Conservation (phyloP, 2,797 vertebrate genomes). For the Coreius guichenoti region DNA sequence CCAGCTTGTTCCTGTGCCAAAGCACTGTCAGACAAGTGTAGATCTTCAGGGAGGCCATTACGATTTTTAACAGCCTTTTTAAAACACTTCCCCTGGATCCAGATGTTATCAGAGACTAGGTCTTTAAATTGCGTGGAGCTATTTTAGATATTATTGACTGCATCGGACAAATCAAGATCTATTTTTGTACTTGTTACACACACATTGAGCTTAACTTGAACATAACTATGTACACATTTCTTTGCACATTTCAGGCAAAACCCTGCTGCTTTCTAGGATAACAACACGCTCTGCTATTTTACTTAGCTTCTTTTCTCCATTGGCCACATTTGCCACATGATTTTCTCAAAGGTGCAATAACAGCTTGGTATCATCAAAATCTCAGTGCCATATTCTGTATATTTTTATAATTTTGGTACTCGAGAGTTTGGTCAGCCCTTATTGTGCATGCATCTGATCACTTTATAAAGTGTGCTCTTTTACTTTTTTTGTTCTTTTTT, state of each 20-base stretch:
- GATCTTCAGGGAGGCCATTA: conserved; percentile 32
- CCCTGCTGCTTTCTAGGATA: conserved; percentile 13
- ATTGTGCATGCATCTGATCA: conserved; percentile 8
- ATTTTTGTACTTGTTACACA: conserved; percentile 42
- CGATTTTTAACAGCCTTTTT: conserved; percentile 29
- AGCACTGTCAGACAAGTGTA: neutral
- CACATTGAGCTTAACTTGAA: conserved; percentile 28
- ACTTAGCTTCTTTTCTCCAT: neutral
- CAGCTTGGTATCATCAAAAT: conserved; percentile 19
- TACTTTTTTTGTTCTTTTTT: no score
- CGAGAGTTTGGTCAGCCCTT: neutral
- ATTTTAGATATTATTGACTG: conserved; percentile 33
- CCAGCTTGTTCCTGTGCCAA: conserved; percentile 39
- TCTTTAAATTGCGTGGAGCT: neutral
- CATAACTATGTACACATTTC: conserved; percentile 2
- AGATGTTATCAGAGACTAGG: conserved; percentile 1
- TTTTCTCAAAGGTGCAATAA: conserved; percentile 37
- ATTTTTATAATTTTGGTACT: conserved; percentile 12
- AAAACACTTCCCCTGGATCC: neutral
- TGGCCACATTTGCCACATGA: neutral
- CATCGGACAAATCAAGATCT: conserved; percentile 40
- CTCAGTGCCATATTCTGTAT: conserved; percentile 12
- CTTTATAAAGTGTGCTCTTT: conserved; percentile 8
- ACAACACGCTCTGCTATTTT: neutral
- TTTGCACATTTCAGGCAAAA: conserved; percentile 32